Base-by-base conservation (phyloP, 35 echinoderm and acorn worm species). In the Lytechinus variegatus region DNA sequence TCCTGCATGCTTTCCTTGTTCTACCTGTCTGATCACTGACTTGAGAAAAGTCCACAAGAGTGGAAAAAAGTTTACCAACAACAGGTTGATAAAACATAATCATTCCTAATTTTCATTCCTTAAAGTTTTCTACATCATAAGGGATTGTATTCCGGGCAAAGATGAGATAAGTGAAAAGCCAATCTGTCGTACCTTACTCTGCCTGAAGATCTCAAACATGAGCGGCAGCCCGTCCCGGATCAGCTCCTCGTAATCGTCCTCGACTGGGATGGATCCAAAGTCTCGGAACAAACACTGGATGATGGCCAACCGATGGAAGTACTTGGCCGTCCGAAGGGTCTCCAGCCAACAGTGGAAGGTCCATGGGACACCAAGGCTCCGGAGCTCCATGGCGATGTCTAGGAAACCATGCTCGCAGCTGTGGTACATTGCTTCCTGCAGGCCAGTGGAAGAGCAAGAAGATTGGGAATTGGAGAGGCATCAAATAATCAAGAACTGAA, bases 381-480 rank as follows among this genome's bases (percentile, higher is more conserved):
- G 87, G 1, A 99, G 87, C 96, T 99, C 97, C 98, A 99, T 99
- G 14, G 97, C 91, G 91, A 99, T 97, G 95, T 99, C 98, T 29
- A 99, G 55, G 87, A 95, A 98, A 10, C 95, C 94, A 95, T 99
- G 98, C 90, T 99, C 97, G 95, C 98, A 98, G 95, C 98, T 97
- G 94, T 98, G 97, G 61, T 99, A 99, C 98, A 99, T 99, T 52
- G 98, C 98, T 91, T 99, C 98, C 98, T 99, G n/a, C n/a, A 7
- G 61, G n/a, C n/a, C n/a, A n/a, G n/a, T 79, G 14, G 87, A 11
- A 94, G 71, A 56, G 27, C 33, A 44, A 44, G 33, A 44, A 44
- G 33, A 44, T 44, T 0, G 2, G 33, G 2, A 44, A 44, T n/a
- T n/a, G n/a, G n/a, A n/a, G n/a, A 44, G 33, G 33, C 33, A 44